These are phyloP conservation scores for Cephalotes varians DNA, from an alignment of 2,888 invertebrate species.

Conservation along the genomic window DNA sequence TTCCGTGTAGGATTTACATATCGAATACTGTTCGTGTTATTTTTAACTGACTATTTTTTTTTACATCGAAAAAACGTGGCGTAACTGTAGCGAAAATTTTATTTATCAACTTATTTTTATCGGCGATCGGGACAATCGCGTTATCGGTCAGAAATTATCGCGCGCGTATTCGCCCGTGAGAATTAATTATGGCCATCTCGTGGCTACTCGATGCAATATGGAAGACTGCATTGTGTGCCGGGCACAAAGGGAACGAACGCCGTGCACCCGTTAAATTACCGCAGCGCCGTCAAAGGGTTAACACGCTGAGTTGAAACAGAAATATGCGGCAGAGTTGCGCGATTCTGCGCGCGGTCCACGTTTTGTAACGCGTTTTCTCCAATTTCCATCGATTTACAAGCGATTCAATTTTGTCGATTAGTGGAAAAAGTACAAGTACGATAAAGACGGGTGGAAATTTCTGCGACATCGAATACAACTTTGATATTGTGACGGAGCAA, in stretches of 20 bases:
- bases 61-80: background rate
- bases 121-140: slow-evolving; percentile 30
- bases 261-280: slow-evolving; percentile 44
- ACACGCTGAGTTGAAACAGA: slow-evolving; percentile 26
- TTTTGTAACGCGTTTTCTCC: background rate
- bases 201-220: slow-evolving; percentile 43
- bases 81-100: background rate
- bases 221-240: slow-evolving; percentile 38
- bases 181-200: slow-evolving; percentile 46
- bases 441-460: background rate
- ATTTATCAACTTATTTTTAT: slow-evolving; percentile 29
- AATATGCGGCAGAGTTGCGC: slow-evolving; percentile 30
- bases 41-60: background rate
- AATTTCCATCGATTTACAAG: background rate
- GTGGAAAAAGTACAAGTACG: background rate
- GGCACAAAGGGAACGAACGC: slow-evolving; percentile 34
- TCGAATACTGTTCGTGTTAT: background rate
- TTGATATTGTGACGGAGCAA: background rate
- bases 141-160: slow-evolving; percentile 46
- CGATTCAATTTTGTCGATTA: background rate
- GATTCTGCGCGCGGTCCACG: background rate
- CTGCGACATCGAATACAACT: background rate
- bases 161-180: slow-evolving; percentile 31
- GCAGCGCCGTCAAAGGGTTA: slow-evolving; percentile 39
- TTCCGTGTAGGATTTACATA: background rate